A percentile compares a stretch with the other conserved stretches of the same genome.
These are phyloP conservation scores for Taphrorychus bicolor DNA, from an alignment of 2,888 invertebrate genomes.

Conservation along the genomic window DNA sequence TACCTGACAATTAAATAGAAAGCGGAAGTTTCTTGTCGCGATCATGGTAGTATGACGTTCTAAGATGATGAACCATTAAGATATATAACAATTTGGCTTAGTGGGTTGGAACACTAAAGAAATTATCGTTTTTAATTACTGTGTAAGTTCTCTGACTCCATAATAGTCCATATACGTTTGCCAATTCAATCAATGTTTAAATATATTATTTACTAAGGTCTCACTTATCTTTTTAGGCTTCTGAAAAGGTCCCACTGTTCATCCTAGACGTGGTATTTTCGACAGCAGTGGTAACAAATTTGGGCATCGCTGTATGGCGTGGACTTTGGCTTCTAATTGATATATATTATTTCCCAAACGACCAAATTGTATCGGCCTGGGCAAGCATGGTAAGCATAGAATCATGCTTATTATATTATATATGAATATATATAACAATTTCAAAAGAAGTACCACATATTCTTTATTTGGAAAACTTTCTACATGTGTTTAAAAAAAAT, in stretches of 20 bases:
- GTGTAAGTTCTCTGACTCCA: too few relatives aligned
- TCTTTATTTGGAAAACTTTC: background rate
- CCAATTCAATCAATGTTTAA: too few relatives aligned
- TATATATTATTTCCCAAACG: conserved; percentile 46
- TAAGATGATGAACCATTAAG: too few relatives aligned
- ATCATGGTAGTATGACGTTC: too few relatives aligned
- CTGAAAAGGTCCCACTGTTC: conserved; percentile 29
- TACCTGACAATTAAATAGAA: too few relatives aligned
- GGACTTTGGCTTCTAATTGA: conserved; percentile 47
- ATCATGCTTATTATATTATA: conserved; percentile 1
- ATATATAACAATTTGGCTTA: too few relatives aligned
- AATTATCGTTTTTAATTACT: too few relatives aligned
- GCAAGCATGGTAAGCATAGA: conserved; percentile 30
- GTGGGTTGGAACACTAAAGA: too few relatives aligned
- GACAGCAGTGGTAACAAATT: conserved; percentile 21
- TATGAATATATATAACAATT: background rate
- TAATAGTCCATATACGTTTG: too few relatives aligned
- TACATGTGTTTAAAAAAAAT: background rate
- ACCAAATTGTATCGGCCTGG: conserved; percentile 27
- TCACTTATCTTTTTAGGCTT: conserved; percentile 16
- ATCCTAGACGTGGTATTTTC: conserved; percentile 33
- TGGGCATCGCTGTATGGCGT: conserved; percentile 33
- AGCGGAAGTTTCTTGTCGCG: too few relatives aligned
- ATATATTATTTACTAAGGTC: too few relatives aligned
- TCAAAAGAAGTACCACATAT: background rate